Evolutionary conservation across 2,113 vertebrate genomes (phyloP), one percentile per base, ranked within the genome.

Genomic region (Ammodytes dubius): DNA sequence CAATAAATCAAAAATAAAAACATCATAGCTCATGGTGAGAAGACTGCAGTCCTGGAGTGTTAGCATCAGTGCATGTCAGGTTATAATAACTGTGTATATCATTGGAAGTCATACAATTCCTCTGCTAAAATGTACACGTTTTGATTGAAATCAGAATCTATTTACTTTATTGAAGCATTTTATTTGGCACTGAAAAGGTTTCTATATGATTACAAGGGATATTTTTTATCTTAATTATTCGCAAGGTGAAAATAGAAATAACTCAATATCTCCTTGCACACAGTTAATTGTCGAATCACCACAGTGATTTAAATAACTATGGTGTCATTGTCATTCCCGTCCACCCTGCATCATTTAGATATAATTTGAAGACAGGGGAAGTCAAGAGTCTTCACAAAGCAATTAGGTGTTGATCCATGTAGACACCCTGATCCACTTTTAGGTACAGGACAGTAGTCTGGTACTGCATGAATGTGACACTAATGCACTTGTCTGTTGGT

Each of bases 401-500:
- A 86, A 89, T 89, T 80, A 86, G 56, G 64, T 13, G 75, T 73
- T 64, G 81, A 86, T 77, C 61, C 74, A 54, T 19, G 19, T 4
- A 80, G 73, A 79, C 6, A 42, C 77, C 10, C 42, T 70, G 79
- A 90, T 86, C 84, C 74, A 80, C 80, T 82, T 53, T 60, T 61
- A 74, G 19, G 13, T 53, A 65, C 58, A 42, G 64, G 70, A 77
- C 81, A 83, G 82, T 52, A 45, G 58, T 66, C 70, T 69, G 70
- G 85, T 77, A 74, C 57, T 47, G 42, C 70, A 17, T 61, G 45
- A 50, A 46, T 40, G 73, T 85, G 81, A 81, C 84, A 84, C 74
- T 88, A 90, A 90, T 76, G 72, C 77, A 84, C 70, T 81, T 39
- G 56, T 56, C 73, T 54, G 59, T 9, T 60, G 68, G 61, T 70